These are phyloP conservation scores for Formicarius rufipectus DNA, from an alignment of 2,113 vertebrate genomes.

Conservation along the genomic window DNA sequence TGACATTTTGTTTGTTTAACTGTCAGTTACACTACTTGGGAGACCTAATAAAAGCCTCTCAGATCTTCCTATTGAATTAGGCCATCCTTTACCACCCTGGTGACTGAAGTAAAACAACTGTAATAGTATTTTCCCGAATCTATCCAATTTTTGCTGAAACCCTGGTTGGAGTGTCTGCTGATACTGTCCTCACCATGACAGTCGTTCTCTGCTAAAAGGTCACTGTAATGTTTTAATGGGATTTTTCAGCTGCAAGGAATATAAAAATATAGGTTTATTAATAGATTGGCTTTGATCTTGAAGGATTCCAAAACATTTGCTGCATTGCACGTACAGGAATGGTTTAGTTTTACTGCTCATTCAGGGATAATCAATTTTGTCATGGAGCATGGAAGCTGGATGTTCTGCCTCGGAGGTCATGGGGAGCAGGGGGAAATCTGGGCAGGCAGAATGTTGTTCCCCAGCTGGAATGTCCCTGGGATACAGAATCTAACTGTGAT, in stretches of 20 bases:
- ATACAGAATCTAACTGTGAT: neutral
- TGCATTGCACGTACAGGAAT: neutral
- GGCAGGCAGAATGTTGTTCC: neutral
- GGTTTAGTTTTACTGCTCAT: neutral
- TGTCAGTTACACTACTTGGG: conserved; percentile 43
- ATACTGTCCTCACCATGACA: neutral
- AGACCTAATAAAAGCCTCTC: conserved; percentile 62
- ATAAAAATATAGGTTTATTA: conserved; percentile 46
- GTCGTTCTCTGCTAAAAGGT: conserved; percentile 2
- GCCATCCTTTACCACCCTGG: conserved; percentile 30
- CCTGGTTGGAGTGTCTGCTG: neutral
- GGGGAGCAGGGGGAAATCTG: neutral
- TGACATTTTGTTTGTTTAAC: conserved; percentile 62
- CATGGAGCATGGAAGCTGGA: neutral
- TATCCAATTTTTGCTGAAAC: neutral
- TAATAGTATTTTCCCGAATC: neutral
- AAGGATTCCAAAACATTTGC: conserved; percentile 24
- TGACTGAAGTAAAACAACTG: neutral
- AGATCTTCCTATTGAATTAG: conserved; percentile 61
- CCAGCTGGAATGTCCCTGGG: neutral
- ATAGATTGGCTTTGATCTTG: conserved; percentile 47
- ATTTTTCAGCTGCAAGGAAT: conserved; percentile 54
- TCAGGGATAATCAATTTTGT: neutral
- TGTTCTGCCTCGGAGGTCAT: neutral
- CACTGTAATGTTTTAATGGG: conserved; percentile 44